Evolutionary conservation across 2,888 invertebrate genomes (phyloP).

Genomic region (Apamea crenata): DNA sequence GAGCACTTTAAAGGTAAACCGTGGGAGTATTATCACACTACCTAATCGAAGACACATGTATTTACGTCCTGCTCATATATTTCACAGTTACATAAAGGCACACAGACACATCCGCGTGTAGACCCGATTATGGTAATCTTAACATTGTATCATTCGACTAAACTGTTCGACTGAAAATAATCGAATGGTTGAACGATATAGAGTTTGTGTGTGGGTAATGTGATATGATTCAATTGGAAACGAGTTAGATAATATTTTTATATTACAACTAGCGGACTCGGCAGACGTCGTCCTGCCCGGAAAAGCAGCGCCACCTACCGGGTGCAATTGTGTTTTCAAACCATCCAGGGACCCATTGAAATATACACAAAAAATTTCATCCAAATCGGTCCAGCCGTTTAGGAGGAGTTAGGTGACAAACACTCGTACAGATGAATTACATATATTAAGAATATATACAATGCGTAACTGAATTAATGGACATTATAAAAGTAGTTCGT

Average conservation of each 20-base stretch:
- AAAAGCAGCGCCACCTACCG: too few species aligned
- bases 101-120: constrained; percentile 1
- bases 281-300: too few species aligned
- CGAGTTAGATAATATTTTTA: neutral
- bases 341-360: too few species aligned
- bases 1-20: neutral
- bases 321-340: too few species aligned
- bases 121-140: neutral
- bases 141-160: neutral
- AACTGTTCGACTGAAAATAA: neutral
- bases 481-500: too few species aligned
- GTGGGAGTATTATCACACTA: constrained; percentile 5
- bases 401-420: too few species aligned
- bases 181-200: neutral
- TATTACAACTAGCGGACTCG: neutral
- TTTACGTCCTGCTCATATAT: neutral
- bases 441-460: too few species aligned
- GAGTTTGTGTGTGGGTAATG: neutral
- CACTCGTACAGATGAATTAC: too few species aligned
- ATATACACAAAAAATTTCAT: too few species aligned
- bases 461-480: too few species aligned
- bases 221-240: neutral
- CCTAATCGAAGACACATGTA: neutral
- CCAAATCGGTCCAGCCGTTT: too few species aligned
- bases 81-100: constrained; percentile 29